phyloP scores from a whole-genome alignment of 1,140 invertebrate genomes.

The Lepidurus arcticus region DNA sequence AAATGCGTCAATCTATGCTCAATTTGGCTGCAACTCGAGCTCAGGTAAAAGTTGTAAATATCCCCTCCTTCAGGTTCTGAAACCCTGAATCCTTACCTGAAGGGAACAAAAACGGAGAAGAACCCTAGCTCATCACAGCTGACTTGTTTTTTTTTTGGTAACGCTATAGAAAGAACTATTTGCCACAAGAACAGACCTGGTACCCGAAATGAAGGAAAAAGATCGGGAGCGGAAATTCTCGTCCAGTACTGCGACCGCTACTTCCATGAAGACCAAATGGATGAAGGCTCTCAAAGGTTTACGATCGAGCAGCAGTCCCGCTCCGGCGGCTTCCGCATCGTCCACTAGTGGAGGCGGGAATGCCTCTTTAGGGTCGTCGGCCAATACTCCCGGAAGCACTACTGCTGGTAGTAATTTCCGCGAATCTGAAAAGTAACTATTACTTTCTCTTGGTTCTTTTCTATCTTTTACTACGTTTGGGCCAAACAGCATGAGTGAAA shows the following conservation, averaged over 20 bases:
- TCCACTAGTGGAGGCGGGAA: conserved; percentile 56
- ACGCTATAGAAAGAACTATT: background rate
- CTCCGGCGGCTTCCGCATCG: conserved; percentile 48
- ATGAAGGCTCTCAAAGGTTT: conserved; percentile 96
- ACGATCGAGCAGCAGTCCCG: conserved; percentile 36
- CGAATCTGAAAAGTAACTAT: conserved; percentile 17
- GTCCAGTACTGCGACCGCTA: conserved; percentile 61
- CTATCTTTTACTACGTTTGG: background rate
- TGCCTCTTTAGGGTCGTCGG: background rate
- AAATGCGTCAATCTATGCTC: conserved; percentile 81
- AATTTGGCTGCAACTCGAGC: conserved; percentile 80
- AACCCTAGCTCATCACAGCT: background rate
- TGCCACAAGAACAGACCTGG: background rate
- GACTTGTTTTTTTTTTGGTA: background rate
- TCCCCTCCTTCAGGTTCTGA: too few relatives aligned
- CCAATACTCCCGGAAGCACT: conserved; percentile 1
- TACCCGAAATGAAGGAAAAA: background rate
- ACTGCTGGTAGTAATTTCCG: background rate
- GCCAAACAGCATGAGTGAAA: background rate
- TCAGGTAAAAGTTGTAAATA: conserved; percentile 61
- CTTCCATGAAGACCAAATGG: conserved; percentile 92
- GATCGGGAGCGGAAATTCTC: conserved; percentile 75
- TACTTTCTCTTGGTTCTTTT: background rate
- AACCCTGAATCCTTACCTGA: too few relatives aligned
- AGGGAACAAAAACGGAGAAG: too few relatives aligned